phyloP scores from a whole-genome alignment of 2,113 vertebrate genomes.

The Chaetura pelagica region DNA sequence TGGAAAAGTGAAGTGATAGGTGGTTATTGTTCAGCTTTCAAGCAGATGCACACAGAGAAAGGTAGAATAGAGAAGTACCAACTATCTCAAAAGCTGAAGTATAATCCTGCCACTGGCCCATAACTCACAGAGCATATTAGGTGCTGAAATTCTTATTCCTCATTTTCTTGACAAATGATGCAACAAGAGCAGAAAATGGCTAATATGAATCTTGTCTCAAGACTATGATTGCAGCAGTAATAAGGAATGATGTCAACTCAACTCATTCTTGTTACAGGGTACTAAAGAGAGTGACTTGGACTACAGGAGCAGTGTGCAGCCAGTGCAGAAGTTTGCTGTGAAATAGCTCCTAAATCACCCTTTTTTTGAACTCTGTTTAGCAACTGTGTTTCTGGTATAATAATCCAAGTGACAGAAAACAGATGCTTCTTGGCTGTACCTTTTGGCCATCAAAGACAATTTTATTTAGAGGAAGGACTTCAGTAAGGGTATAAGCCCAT shows the following conservation, averaged over 20 bases:
- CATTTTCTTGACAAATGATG: slow-evolving; percentile 70
- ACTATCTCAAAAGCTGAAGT: slow-evolving; percentile 12
- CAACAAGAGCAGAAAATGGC: slow-evolving; percentile 50
- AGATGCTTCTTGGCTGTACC: not conserved
- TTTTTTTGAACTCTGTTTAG: not conserved
- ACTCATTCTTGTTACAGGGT: not conserved
- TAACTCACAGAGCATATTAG: slow-evolving; percentile 60
- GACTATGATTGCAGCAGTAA: not conserved
- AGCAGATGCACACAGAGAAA: not conserved
- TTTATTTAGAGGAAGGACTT: not conserved
- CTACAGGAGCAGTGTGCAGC: not conserved
- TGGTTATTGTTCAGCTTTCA: not conserved
- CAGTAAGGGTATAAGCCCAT: not conserved
- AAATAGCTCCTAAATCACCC: not conserved
- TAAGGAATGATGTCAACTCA: slow-evolving; percentile 3
- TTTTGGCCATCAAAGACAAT: not conserved
- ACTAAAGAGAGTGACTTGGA: not conserved
- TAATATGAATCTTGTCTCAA: slow-evolving; percentile 52
- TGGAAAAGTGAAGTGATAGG: not conserved
- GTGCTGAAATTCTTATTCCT: slow-evolving; percentile 49
- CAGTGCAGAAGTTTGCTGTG: not conserved
- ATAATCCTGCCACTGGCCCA: not conserved
- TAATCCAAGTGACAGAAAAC: not conserved
- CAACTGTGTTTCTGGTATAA: not conserved
- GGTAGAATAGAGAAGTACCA: slow-evolving; percentile 21